These are phyloP conservation scores for Ornithoptera alexandrae DNA, from an alignment of 2,888 invertebrate species.

Conservation along the genomic window DNA sequence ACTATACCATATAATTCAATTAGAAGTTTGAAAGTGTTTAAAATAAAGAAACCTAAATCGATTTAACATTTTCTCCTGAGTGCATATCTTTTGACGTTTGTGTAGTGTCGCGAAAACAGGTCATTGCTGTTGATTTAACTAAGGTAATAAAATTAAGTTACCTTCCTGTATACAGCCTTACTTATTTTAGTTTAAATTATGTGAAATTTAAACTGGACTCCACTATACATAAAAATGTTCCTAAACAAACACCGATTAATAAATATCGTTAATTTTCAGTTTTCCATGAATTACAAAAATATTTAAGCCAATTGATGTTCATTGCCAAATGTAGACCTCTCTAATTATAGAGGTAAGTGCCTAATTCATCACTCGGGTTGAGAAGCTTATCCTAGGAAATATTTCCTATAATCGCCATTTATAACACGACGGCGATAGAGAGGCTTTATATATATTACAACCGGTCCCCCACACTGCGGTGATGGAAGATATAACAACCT, in stretches of 20 bases:
- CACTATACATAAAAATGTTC: neutral
- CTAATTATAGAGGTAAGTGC: too few species aligned
- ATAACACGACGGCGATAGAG: too few species aligned
- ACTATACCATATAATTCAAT: too few species aligned
- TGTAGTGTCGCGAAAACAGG: neutral
- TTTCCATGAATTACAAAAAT: neutral
- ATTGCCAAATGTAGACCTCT: too few species aligned
- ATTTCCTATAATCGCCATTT: too few species aligned
- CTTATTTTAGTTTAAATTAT: neutral
- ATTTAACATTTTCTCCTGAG: neutral
- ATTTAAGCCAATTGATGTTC: too few species aligned
- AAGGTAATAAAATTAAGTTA: slow-evolving; percentile 3
- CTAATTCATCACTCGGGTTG: too few species aligned
- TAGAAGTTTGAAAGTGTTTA: neutral
- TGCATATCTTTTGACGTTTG: neutral
- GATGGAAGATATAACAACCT: too few species aligned
- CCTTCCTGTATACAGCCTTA: neutral
- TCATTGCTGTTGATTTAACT: neutral
- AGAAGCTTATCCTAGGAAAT: too few species aligned
- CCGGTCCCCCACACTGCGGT: too few species aligned
- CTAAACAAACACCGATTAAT: neutral
- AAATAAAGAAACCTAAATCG: neutral
- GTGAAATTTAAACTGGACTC: neutral
- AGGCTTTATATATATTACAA: too few species aligned
- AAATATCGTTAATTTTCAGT: neutral